A percentile compares a stretch with the other conserved stretches of the same genome.
Conservation (phyloP, 2,113 vertebrate genomes). For the Indicator indicator region DNA sequence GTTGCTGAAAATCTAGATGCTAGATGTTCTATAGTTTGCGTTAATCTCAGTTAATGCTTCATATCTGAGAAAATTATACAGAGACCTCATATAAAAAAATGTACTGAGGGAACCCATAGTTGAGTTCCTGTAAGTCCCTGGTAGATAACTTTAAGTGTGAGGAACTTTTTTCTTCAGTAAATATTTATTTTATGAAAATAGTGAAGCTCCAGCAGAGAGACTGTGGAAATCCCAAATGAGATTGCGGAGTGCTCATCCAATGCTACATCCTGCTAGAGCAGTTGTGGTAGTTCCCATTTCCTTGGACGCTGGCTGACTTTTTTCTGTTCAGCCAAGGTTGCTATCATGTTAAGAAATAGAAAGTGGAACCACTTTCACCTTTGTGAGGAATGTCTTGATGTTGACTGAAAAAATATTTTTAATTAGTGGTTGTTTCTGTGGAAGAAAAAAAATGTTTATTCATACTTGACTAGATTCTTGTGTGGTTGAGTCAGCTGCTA, state of each 20-base stretch:
- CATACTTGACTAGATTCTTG: constrained; percentile 1
- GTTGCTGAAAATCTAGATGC: background rate
- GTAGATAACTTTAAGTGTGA: background rate
- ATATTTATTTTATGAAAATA: background rate
- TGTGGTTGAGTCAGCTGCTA: constrained; percentile 3
- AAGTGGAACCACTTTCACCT: background rate
- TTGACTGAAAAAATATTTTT: background rate
- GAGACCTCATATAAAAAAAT: background rate
- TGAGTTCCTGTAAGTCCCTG: background rate
- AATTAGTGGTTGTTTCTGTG: background rate
- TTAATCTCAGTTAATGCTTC: background rate
- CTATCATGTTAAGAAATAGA: background rate
- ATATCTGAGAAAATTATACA: background rate
- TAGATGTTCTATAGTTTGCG: background rate
- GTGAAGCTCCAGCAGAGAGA: background rate
- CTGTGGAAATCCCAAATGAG: background rate
- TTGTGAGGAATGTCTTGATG: background rate
- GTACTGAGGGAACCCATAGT: background rate
- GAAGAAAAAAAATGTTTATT: background rate
- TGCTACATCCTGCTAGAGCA: background rate
- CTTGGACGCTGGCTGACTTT: background rate
- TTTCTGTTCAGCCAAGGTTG: background rate
- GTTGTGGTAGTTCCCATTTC: background rate
- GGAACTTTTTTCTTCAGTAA: background rate
- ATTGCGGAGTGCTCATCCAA: background rate